phyloP scores from a whole-genome alignment of 2,113 vertebrate species.

The Crotalus viridis region DNA sequence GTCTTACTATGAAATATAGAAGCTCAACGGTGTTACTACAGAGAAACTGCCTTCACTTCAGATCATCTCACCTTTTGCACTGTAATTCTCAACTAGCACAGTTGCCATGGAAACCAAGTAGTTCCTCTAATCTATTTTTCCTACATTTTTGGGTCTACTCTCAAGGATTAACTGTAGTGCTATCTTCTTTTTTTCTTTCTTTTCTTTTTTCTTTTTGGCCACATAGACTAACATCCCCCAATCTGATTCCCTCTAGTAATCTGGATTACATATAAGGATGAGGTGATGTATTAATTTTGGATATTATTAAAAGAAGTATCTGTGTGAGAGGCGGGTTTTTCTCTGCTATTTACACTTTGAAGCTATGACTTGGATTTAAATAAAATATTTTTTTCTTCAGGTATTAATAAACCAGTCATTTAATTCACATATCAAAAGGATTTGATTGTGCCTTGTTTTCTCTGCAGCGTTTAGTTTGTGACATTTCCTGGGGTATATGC shows the following conservation, averaged over 20 bases:
- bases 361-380: background rate
- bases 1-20: slow-evolving; percentile 38
- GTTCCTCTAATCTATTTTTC: slow-evolving; percentile 27
- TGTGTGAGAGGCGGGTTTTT: slow-evolving; percentile 22
- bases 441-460: slow-evolving; percentile 19
- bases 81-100: slow-evolving; percentile 70
- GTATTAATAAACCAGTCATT: slow-evolving; percentile 22
- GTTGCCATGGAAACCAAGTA: slow-evolving; percentile 79
- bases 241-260: background rate
- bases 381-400: slow-evolving; percentile 36
- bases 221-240: background rate
- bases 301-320: background rate
- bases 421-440: slow-evolving; percentile 20
- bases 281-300: background rate
- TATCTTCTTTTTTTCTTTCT: slow-evolving; percentile 64
- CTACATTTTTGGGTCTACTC: slow-evolving; percentile 34
- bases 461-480: slow-evolving; percentile 34
- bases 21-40: slow-evolving; percentile 41
- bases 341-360: slow-evolving; percentile 61
- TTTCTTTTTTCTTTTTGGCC: background rate
- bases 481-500: slow-evolving; percentile 43
- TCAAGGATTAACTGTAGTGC: slow-evolving; percentile 62
- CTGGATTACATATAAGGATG: background rate
- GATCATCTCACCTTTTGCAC: slow-evolving; percentile 67
- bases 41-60: slow-evolving; percentile 55